Evolutionary conservation across 1,140 invertebrate species (phyloP), one percentile per base, ranked within the genome.

Genomic region (Lucilia sericata): DNA sequence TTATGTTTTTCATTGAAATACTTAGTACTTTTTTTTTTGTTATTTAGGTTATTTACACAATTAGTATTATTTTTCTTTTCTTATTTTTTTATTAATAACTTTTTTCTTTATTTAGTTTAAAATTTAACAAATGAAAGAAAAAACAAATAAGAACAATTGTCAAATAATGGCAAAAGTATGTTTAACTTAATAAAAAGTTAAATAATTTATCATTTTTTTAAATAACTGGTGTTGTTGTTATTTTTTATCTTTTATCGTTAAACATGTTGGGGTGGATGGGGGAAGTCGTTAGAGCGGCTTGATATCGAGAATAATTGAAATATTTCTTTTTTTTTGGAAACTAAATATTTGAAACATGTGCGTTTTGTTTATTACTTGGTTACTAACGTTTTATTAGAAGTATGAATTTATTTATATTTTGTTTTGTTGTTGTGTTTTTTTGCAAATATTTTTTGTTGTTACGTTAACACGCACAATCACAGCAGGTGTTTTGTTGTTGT

Each of bases 401-500:
- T 75, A 34, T 17, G 74, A 75, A 34, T 75, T 47, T 78, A 2
- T 78, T 60, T 2, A 14, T 60, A 60, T 60, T 70, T 10, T 70
- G n/a, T 9, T 19, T 70, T 70, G n/a, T 70, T 17, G 55, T 70
- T 70, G 5, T 70, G 5, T 70, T 70, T 70, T 70, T 19, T 70
- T 70, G 21, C 65, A 21, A 70, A 10, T 70, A 70, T 70, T 70
- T 70, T 70, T 55, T 55, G 51, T 55, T 55, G 51, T 55, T 55
- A 55, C 51, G 51, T 12, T 55, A 70, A 51, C 42, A 80, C 76
- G 76, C 76, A 51, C n/a, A 80, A 49, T 80, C 76, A 42, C 36
- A 42, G 75, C 75, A 78, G 75, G 75, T 78, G 75, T 78, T 19
- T 36, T 78, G n/a, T 47, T 78, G 75, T 78, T 78, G 60, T 70